phyloP scores from a whole-genome alignment of 2,797 vertebrate genomes.

The Takifugu ocellatus region DNA sequence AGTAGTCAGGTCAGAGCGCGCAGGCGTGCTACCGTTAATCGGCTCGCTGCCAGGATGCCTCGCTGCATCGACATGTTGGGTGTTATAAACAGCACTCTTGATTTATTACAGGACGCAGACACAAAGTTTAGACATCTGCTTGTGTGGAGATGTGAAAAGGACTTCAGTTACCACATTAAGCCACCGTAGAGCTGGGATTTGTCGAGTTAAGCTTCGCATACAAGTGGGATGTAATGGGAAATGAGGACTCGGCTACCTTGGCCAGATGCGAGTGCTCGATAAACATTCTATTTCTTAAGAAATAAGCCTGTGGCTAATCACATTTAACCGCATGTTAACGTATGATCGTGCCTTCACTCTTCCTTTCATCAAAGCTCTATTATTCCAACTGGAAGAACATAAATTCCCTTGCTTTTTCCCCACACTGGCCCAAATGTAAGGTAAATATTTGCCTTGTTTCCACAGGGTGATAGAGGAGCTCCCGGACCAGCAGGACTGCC shows the following conservation, averaged over 20 bases:
- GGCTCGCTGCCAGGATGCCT: constrained; percentile 13
- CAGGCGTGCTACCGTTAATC: constrained; percentile 36
- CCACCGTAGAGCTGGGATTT: background rate
- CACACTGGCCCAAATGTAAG: constrained; percentile 57
- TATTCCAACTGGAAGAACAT: constrained; percentile 14
- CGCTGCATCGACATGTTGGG: background rate
- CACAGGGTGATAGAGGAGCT: constrained; percentile 89
- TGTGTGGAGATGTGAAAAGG: background rate
- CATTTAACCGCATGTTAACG: background rate
- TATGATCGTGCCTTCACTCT: too few species aligned
- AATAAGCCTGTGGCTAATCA: background rate
- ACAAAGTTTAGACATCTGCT: background rate
- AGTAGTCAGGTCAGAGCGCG: constrained; percentile 40
- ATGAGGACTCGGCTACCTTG: background rate
- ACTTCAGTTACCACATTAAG: too few species aligned
- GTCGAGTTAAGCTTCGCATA: background rate
- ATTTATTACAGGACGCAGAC: background rate
- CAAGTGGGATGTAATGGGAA: background rate
- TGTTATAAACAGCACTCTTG: background rate
- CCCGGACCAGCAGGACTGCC: constrained; percentile 90
- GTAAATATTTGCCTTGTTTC: constrained; percentile 72
- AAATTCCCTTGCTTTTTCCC: constrained; percentile 27
- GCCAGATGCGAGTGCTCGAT: background rate
- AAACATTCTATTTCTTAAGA: too few species aligned
- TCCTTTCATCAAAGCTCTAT: constrained; percentile 1